Evolutionary conservation across 2,113 vertebrate species (phyloP).

Genomic region (Brienomyrus longianalis): DNA sequence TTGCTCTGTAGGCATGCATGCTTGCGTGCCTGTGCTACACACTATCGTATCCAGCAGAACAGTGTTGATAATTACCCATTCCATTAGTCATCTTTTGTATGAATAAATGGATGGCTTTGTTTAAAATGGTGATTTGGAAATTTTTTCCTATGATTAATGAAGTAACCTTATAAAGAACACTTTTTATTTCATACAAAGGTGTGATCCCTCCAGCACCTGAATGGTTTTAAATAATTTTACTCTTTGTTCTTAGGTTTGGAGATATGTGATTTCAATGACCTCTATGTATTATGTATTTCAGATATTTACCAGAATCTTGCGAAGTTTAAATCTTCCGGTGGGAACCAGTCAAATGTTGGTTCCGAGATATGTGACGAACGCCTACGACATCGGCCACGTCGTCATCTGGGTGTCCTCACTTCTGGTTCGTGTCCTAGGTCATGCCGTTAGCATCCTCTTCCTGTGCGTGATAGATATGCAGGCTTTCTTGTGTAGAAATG

Average conservation of each 20-base stretch:
- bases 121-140: background rate
- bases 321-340: slow-evolving; percentile 94
- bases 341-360: slow-evolving; percentile 92
- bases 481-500: background rate
- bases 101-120: background rate
- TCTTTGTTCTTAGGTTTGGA: background rate
- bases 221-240: background rate
- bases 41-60: background rate
- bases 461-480: background rate
- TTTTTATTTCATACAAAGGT: background rate
- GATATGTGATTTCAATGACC: background rate
- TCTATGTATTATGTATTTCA: slow-evolving; percentile 43
- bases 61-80: background rate
- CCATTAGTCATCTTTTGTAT: background rate
- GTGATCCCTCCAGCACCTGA: background rate
- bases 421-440: slow-evolving; percentile 68
- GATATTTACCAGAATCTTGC: slow-evolving; percentile 93
- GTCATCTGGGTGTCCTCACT: slow-evolving; percentile 94
- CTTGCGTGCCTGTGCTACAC: background rate
- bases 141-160: background rate
- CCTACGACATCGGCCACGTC: slow-evolving; percentile 90
- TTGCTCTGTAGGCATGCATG: background rate
- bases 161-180: background rate
- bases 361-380: slow-evolving; percentile 81
- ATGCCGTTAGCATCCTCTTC: background rate